Evolutionary conservation across 1,140 invertebrate species (phyloP).

Genomic region (Bombus waltoni): DNA sequence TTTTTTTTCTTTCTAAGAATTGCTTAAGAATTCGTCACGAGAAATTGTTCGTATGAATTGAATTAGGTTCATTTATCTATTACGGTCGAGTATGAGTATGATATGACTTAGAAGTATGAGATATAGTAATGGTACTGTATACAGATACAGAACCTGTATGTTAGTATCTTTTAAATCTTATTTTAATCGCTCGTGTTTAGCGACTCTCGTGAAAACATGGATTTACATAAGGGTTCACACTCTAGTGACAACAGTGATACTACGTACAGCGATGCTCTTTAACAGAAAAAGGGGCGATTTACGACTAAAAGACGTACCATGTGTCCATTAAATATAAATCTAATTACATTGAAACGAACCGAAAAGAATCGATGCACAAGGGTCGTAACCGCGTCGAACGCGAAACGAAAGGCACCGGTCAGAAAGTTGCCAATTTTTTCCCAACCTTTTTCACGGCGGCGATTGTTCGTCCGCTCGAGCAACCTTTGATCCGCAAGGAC

Average conservation of each 20-base stretch:
- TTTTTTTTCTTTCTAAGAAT: neutral
- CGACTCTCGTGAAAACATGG: too few species aligned
- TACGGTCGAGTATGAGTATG: neutral
- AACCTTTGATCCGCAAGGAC: slow-evolving; percentile 28
- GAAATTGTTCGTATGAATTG: too few species aligned
- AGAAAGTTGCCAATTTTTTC: slow-evolving; percentile 16
- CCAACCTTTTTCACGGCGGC: neutral
- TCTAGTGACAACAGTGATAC: neutral
- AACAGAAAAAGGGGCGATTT: neutral
- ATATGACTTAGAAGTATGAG: neutral
- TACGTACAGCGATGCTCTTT: neutral
- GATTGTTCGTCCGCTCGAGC: neutral
- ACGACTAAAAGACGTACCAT: neutral
- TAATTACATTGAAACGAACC: too few species aligned
- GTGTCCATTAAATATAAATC: too few species aligned
- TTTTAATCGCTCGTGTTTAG: neutral
- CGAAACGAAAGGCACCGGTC: neutral
- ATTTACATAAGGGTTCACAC: too few species aligned
- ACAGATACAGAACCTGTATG: neutral
- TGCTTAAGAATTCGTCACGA: neutral
- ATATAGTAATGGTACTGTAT: neutral
- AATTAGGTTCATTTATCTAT: neutral
- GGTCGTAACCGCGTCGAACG: neutral
- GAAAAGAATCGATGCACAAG: neutral
- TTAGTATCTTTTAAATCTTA: neutral